Evolutionary conservation across 2,113 vertebrate species (phyloP), one percentile per base, ranked within the genome.

Genomic region (Gymnarchus niloticus): DNA sequence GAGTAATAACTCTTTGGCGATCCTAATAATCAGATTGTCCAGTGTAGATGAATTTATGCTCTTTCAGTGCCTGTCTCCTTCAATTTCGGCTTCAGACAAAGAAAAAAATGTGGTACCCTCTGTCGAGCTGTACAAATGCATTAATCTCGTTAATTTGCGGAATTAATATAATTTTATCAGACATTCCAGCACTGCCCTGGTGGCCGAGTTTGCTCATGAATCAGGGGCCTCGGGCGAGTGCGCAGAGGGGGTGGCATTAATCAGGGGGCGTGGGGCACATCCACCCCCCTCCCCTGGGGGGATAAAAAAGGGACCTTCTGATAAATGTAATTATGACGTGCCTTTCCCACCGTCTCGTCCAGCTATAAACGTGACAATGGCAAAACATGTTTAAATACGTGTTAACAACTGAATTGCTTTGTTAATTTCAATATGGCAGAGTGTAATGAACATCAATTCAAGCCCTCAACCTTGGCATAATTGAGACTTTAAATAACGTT

Each of bases 121-220:
- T 93, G 89, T 89, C 91, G 91, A 88, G 89, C 88, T 94, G 92
- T 93, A 92, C 94, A 94, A 95, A 95, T 97, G 96, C 97, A 98
- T 99, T 98, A 97, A 98, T 98, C 97, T 97, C 96, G 97, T 99
- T 99, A 99, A 96, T 91, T 92, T 94, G 94, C 94, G 93, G 96
- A 98, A 99, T 98, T 98, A 98, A 99, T 99, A 99, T 98, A 96
- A 98, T 99, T 99, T 99, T 98, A 98, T 98, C 97, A 92, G 95
- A 96, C 95, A 95, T 97, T 98, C 96, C 97, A 97, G 96, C 96
- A 96, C 95, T 96, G 94, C 93, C 89, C 91, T 92, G 93, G 94
- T 93, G 93, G 94, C 95, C 92, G 93, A 94, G 95, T 93, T 88
- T 87, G 84, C 96, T 92, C 96, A 97, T 97, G 95, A 96, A 96